Evolutionary conservation across 2,888 invertebrate genomes (phyloP), one percentile per base, ranked within the genome.

Genomic region (Drosophila rubida): DNA sequence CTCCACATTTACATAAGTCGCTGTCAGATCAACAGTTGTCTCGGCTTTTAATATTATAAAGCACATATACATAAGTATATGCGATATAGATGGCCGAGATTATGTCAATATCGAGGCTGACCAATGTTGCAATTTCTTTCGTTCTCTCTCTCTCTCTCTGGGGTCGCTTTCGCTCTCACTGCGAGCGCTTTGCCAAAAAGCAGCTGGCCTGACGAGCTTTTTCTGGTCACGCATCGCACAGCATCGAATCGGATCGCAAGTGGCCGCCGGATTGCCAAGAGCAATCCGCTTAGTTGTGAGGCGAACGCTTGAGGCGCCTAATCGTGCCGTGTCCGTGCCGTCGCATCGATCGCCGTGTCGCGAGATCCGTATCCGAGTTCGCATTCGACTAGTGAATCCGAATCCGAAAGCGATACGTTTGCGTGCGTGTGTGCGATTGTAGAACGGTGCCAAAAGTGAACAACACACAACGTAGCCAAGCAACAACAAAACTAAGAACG

Each of bases 281-380:
- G 45, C 23, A 45, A 39, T 60, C 53, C 78, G 51, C 55, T 82
- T 70, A 82, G 82, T 82, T 74, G 81, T 42, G 53, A 51, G 59
- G 75, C 71, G 75, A 71, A 67, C 62, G 78, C 83, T 63, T 57
- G 78, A 80, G 86, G 78, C 73, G 70, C 45, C 75, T 53, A 61
- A 35, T 53, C 46, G 54, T 54, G 69, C 59, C 51, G 70, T 44
- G 35, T 32, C 41, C 44, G 41, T 16, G n/a, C 44, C 65, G 66
- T 58, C 32, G n/a, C 32, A 32, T 32, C 32, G n/a, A 32, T 32
- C 32, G 50, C 64, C 75, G 61, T 62, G 57, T 41, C 72, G 72
- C 77, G 77, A 76, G 76, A 72, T 72, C 46, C 74, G 74, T 76
- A 74, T 76, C 67, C 76, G 58, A 23, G 57, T 69, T 61, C 50